Conservation (phyloP, 2,888 invertebrate genomes). For the Anticlea derivata region DNA sequence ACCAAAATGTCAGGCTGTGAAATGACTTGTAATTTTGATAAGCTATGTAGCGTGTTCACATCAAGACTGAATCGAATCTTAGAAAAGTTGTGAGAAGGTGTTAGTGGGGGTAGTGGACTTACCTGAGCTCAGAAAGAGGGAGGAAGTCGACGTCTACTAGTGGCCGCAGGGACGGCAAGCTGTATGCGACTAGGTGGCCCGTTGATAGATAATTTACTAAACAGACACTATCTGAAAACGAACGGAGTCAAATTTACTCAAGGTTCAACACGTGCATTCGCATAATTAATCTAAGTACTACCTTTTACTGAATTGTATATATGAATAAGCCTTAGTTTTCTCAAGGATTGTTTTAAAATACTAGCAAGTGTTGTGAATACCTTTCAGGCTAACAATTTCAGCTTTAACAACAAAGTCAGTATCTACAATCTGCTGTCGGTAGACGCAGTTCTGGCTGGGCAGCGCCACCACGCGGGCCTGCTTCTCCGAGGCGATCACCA, state of each 20-base stretch:
- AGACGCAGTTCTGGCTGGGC: conserved; percentile 97
- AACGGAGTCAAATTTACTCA: background rate
- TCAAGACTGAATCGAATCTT: conserved; percentile 37
- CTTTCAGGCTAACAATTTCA: conserved; percentile 95
- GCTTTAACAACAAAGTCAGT: conserved; percentile 97
- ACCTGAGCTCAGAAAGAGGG: conserved; percentile 97
- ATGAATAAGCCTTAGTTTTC: no score
- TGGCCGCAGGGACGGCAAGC: conserved; percentile 96
- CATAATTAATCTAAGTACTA: no score
- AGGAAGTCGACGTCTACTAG: conserved; percentile 97
- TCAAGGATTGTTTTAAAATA: no score
- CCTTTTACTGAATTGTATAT: no score
- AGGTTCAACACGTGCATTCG: no score
- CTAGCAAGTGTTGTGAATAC: conserved; percentile 70
- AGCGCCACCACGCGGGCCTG: conserved; percentile 96
- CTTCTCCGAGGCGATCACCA: conserved; percentile 96
- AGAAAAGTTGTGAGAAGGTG: conserved; percentile 10
- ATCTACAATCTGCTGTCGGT: conserved; percentile 96
- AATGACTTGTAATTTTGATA: conserved; percentile 23
- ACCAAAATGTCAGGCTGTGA: conserved; percentile 36
- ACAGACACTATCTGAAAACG: conserved; percentile 93
- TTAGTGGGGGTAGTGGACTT: conserved; percentile 49
- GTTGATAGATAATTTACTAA: conserved; percentile 97
- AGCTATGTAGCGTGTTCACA: conserved; percentile 41
- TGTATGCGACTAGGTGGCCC: conserved; percentile 96